Base-by-base conservation (phyloP, 2,113 vertebrate genomes). In the Aviceda subcristata region DNA sequence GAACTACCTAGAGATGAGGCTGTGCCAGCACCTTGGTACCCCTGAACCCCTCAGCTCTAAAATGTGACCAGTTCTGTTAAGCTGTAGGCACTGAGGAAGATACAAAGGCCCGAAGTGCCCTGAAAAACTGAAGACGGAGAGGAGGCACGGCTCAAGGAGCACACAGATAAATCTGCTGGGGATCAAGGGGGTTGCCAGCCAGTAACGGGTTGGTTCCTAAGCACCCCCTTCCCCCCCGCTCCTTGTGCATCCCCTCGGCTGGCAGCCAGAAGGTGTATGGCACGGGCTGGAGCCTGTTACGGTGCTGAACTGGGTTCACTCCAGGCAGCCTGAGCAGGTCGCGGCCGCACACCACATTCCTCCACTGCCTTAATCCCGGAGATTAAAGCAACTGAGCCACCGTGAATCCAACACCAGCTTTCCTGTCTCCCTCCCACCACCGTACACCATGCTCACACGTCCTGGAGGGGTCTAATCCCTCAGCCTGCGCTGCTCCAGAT, bases 331-430 rank as follows among this genome's bases (percentile, higher is more conserved):
- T 78, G 82, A 93, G 89, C 32, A 66, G 86, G 81, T 97, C 36
- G 5, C 2, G 3, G 90, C 95, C 55, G 21, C 91, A 87, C 91
- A 95, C 89, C 59, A 8, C 96, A 97, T 98, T 96, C 96, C 95
- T 94, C 76, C 48, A 39, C 76, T 86, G 93, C 92, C 71, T 97
- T 98, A 98, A 97, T 98, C 96, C 92, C 3, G 38, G 86, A 95
- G 94, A 96, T 97, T 97, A 96, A 95, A 93, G 92, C 87, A 94
- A 97, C 17, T 93, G 92, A 95, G 79, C 75, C 86, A 82, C 90
- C 23, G 8, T 81, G 95, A 96, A 88, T 97, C 95, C 89, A 94
- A 63, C 78, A 48, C 63, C 82, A 85, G 93, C 87, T 96, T 98
- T 97, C 85, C 93, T 94, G 92, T 92, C 84, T 92, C 89, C 87